These are phyloP conservation scores for Caenorhabditis sp. DNA, from an alignment of 2,888 invertebrate genomes.

Conservation along the genomic window DNA sequence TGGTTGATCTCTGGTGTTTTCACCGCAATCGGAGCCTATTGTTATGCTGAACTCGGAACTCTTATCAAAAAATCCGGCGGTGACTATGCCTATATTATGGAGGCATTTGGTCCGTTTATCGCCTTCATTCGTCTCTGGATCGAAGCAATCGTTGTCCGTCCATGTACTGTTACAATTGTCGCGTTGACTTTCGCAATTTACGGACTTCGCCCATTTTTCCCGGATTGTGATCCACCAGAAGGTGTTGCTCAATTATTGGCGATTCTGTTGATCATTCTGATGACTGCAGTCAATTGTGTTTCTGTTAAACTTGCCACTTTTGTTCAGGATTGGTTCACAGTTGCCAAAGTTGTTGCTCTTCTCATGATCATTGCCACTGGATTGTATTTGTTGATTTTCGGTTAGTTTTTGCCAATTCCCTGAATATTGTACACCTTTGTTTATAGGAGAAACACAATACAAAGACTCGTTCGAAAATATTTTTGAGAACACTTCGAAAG, in stretches of 20 bases:
- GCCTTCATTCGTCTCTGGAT: constrained; percentile 97
- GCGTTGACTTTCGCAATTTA: constrained; percentile 96
- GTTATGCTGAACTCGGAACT: constrained; percentile 88
- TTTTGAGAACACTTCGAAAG: constrained; percentile 85
- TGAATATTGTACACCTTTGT: no score
- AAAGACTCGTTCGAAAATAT: constrained; percentile 79
- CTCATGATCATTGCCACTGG: constrained; percentile 93
- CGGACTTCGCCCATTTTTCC: constrained; percentile 92
- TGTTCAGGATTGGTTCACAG: constrained; percentile 96
- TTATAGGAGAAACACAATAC: constrained; percentile 78
- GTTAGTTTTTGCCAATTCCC: no score
- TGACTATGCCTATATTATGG: constrained; percentile 96
- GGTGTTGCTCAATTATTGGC: constrained; percentile 86
- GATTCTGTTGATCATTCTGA: constrained; percentile 90
- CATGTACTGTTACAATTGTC: constrained; percentile 95
- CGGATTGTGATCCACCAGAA: constrained; percentile 90
- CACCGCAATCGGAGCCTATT: constrained; percentile 96
- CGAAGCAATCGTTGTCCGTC: constrained; percentile 87
- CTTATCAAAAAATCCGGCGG: constrained; percentile 76
- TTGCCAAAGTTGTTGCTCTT: constrained; percentile 85
- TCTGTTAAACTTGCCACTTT: constrained; percentile 91
- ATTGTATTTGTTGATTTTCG: constrained; percentile 82
- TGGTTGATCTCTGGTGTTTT: constrained; percentile 92
- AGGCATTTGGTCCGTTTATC: constrained; percentile 94
- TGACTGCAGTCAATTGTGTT: constrained; percentile 96